Evolutionary conservation across 2,888 invertebrate species (phyloP).

Genomic region (Acrobasis repandana): DNA sequence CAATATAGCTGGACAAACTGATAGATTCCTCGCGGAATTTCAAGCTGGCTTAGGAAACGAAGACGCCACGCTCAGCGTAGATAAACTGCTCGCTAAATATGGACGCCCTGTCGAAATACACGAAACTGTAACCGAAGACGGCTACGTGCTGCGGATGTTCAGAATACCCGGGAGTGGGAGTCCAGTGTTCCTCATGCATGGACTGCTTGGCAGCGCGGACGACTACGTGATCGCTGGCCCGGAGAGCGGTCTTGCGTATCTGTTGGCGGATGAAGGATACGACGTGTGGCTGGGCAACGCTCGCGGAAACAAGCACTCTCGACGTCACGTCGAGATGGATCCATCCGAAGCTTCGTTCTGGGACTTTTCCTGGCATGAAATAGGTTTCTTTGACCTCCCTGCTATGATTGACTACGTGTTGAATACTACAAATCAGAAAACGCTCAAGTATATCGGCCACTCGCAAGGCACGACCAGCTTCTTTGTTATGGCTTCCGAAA

Average conservation of each 20-base stretch:
- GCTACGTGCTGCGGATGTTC: conserved; percentile 57
- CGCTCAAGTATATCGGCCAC: conserved; percentile 68
- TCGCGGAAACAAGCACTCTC: conserved; percentile 88
- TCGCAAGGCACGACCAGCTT: conserved; percentile 71
- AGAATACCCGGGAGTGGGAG: conserved; percentile 53
- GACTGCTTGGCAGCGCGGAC: conserved; percentile 46
- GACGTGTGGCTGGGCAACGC: conserved; percentile 93
- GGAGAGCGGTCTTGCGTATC: conserved; percentile 48
- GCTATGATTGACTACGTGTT: conserved; percentile 66
- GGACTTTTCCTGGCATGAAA: conserved; percentile 67
- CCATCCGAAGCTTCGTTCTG: conserved; percentile 58
- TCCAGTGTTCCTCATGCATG: conserved; percentile 62
- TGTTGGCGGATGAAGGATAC: conserved; percentile 83
- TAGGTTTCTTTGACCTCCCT: conserved; percentile 60
- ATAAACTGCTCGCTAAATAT: background rate
- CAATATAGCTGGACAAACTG: background rate
- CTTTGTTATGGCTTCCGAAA: conserved; percentile 53
- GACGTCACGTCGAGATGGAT: conserved; percentile 73
- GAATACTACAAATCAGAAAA: conserved; percentile 43
- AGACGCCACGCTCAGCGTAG: background rate
- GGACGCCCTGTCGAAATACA: conserved; percentile 1
- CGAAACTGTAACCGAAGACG: conserved; percentile 46
- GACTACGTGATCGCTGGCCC: conserved; percentile 45
- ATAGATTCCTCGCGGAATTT: background rate
- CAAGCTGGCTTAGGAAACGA: conserved; percentile 2